Evolutionary conservation across 2,113 vertebrate genomes (phyloP).

Genomic region (Ranitomeya variabilis): DNA sequence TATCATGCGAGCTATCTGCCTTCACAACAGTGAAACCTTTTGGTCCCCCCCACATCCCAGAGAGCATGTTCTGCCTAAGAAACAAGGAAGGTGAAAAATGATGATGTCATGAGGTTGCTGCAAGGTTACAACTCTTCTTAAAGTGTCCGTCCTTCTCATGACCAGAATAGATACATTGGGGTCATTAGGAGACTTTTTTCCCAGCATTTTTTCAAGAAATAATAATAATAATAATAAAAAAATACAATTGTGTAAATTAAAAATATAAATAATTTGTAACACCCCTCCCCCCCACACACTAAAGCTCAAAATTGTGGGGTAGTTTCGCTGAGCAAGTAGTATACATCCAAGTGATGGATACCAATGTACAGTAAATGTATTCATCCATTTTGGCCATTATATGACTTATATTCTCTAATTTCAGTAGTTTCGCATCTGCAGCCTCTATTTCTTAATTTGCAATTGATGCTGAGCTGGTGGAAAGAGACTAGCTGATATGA

Average conservation of each 20-base stretch:
- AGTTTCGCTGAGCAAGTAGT: background rate
- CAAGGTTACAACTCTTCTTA: slow-evolving; percentile 88
- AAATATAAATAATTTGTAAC: background rate
- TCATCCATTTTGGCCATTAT: too few species aligned
- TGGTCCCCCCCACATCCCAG: slow-evolving; percentile 73
- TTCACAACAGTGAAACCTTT: slow-evolving; percentile 67
- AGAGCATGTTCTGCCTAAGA: slow-evolving; percentile 69
- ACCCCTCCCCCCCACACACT: background rate
- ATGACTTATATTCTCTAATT: too few species aligned
- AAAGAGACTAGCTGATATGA: too few species aligned
- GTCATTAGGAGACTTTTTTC: background rate
- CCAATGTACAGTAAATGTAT: too few species aligned
- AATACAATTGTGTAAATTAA: background rate
- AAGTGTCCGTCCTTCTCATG: slow-evolving; percentile 68
- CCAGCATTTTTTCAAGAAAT: background rate
- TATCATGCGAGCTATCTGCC: slow-evolving; percentile 69
- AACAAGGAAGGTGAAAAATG: slow-evolving; percentile 78
- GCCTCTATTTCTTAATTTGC: too few species aligned
- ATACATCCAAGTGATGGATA: too few species aligned
- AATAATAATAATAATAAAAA: background rate
- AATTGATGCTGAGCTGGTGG: too few species aligned
- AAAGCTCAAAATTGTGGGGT: background rate
- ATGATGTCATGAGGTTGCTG: slow-evolving; percentile 84
- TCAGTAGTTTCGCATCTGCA: too few species aligned
- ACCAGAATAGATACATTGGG: background rate